phyloP scores from a whole-genome alignment of 2,888 invertebrate species.

The Agonopterix alstromeriana region DNA sequence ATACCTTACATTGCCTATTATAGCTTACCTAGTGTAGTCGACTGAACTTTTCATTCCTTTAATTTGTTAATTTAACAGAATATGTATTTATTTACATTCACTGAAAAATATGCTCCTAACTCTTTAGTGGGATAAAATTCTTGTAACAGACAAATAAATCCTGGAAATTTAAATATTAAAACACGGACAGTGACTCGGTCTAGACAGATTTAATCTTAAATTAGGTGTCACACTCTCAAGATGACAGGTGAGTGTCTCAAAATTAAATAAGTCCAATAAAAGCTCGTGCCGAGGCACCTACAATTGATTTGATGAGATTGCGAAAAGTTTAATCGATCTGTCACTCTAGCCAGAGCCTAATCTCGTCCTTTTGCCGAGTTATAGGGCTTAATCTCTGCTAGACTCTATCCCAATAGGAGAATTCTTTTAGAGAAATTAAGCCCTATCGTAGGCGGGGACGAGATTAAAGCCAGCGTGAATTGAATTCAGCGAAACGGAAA shows the following conservation, averaged over 20 bases:
- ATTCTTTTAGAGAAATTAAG: conserved; percentile 13
- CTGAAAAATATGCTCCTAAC: too few species aligned
- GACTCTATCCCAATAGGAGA: conserved; percentile 9
- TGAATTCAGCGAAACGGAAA: conserved; percentile 2
- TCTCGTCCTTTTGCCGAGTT: too few species aligned
- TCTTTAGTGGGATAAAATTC: too few species aligned
- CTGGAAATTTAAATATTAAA: too few species aligned
- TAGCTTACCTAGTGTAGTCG: too few species aligned
- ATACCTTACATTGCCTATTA: too few species aligned
- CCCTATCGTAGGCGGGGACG: background rate
- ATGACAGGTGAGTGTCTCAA: conserved; percentile 16
- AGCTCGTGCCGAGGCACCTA: conserved; percentile 8
- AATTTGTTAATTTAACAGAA: too few species aligned
- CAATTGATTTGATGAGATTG: conserved; percentile 24
- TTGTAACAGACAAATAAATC: too few species aligned
- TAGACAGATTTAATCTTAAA: conserved; percentile 9
- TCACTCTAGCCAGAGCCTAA: conserved; percentile 19
- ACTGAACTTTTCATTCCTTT: too few species aligned
- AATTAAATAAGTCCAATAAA: conserved; percentile 18
- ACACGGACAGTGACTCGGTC: background rate
- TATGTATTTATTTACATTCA: too few species aligned
- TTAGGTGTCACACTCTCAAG: conserved; percentile 17
- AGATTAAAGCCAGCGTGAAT: conserved; percentile 5
- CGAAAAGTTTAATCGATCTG: conserved; percentile 40
- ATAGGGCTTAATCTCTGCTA: too few species aligned